A percentile compares a stretch with the other conserved stretches of the same genome.
phyloP scores from a whole-genome alignment of 1,140 invertebrate genomes.

The Neodiprion fabricii region DNA sequence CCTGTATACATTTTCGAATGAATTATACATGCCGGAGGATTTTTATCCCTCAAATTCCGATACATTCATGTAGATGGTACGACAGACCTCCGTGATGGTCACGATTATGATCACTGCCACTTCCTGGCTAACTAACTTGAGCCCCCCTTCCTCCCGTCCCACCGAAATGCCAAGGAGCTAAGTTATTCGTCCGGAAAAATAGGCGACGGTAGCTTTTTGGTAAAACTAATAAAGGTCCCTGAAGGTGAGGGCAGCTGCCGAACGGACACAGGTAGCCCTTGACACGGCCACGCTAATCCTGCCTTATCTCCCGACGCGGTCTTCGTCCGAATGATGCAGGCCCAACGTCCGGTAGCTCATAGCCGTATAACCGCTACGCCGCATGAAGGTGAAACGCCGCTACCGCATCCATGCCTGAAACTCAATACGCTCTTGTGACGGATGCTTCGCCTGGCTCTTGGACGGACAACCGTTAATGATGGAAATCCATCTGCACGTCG shows the following conservation, averaged over 20 bases:
- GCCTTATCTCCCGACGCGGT: background rate
- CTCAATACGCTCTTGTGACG: too few species aligned
- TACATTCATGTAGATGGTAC: background rate
- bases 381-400: too few species aligned
- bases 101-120: background rate
- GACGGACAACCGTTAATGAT: too few species aligned
- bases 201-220: background rate
- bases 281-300: too few species aligned
- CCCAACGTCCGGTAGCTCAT: background rate
- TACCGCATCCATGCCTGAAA: too few species aligned
- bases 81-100: conserved; percentile 15
- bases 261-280: too few species aligned
- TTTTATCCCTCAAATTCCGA: background rate
- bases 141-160: background rate
- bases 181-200: background rate
- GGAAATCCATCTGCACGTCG: too few species aligned
- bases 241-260: background rate
- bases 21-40: background rate
- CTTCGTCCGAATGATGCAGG: background rate
- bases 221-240: background rate
- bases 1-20: too few species aligned
- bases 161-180: background rate
- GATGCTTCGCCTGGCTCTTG: too few species aligned
- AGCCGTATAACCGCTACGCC: too few species aligned
- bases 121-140: background rate